Conservation (phyloP, 2,888 invertebrate genomes). For the Drosophila mayaguana region DNA sequence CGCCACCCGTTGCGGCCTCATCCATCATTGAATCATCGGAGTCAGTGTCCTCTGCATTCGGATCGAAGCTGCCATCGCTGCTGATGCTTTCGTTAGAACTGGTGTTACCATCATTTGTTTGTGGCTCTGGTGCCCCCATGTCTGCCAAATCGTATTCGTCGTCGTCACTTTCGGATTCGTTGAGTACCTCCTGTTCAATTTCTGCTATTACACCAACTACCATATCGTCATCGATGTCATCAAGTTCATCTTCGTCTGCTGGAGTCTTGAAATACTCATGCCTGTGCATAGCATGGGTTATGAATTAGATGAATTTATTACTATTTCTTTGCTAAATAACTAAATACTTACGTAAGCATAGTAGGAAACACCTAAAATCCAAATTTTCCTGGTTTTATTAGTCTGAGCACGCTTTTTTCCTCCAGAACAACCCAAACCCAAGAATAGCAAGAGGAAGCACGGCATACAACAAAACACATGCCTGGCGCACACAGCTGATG, state of each 20-base stretch:
- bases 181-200: constrained; percentile 65
- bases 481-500: constrained; percentile 50
- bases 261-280: constrained; percentile 80
- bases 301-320: not conserved
- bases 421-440: constrained; percentile 44
- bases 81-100: constrained; percentile 86
- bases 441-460: constrained; percentile 51
- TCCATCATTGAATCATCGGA: constrained; percentile 79
- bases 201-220: constrained; percentile 69
- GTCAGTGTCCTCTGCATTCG: constrained; percentile 77
- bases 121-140: constrained; percentile 46
- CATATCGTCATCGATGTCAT: constrained; percentile 76
- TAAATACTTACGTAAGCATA: constrained; percentile 66
- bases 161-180: constrained; percentile 74
- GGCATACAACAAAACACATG: constrained; percentile 64
- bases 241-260: constrained; percentile 77
- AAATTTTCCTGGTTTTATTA: constrained; percentile 40
- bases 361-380: constrained; percentile 22
- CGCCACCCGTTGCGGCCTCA: constrained; percentile 32
- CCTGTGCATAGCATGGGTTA: constrained; percentile 41
- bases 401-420: constrained; percentile 62
- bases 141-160: constrained; percentile 65
- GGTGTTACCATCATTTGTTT: constrained; percentile 26
- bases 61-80: constrained; percentile 71
- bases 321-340: not conserved